Percentiles rank a stretch among this genome's conserved stretches.
These are phyloP conservation scores for Drosophila nasuta DNA, from an alignment of 1,140 invertebrate genomes.

Conservation along the genomic window DNA sequence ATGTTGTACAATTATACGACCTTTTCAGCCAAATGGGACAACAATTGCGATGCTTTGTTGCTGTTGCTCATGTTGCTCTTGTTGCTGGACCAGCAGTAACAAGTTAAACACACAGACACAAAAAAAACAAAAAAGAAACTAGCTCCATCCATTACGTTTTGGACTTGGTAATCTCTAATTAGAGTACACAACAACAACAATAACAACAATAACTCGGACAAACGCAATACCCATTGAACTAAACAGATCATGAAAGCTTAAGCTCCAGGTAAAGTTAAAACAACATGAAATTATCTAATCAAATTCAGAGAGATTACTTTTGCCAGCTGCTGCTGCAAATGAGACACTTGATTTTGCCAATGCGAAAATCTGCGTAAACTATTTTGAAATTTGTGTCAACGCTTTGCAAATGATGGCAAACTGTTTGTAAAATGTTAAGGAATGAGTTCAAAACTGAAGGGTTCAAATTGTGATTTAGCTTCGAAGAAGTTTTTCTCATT, in stretches of 20 bases:
- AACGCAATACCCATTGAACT: conserved; percentile 5
- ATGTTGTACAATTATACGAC: conserved; percentile 67
- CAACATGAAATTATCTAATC: conserved; percentile 2
- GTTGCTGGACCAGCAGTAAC: not conserved
- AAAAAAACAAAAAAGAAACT: conserved; percentile 6
- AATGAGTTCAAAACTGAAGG: no score
- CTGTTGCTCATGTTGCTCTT: not conserved
- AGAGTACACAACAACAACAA: not conserved
- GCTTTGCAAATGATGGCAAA: no score
- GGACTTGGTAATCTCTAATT: conserved; percentile 21
- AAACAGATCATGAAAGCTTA: conserved; percentile 5
- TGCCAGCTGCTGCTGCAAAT: not conserved
- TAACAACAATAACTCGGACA: not conserved
- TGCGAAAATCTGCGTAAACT: not conserved
- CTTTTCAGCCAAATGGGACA: conserved; percentile 35
- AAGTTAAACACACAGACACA: not conserved
- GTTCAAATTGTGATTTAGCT: no score
- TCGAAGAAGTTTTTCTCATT: no score
- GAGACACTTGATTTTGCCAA: not conserved
- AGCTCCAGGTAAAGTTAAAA: not conserved
- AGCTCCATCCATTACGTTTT: conserved; percentile 6
- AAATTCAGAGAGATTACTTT: not conserved
- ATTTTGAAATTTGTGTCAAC: no score
- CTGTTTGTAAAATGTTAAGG: no score
- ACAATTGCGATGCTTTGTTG: conserved; percentile 25